Percentiles rank a stretch among this genome's conserved stretches.
phyloP scores from a whole-genome alignment of 2,113 vertebrate species.

The Petrocephalus microphthalmus region DNA sequence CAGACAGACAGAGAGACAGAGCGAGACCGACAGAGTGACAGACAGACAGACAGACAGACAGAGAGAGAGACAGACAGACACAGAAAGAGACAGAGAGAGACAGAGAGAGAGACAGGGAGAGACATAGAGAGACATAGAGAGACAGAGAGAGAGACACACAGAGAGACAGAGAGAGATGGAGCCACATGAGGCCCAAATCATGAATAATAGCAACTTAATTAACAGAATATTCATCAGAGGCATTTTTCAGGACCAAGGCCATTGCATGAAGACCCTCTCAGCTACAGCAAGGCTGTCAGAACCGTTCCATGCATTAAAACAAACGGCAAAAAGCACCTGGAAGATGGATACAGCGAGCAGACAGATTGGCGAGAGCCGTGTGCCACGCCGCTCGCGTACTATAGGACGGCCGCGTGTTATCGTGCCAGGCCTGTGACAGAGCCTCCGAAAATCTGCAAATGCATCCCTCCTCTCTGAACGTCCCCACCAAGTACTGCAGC shows the following conservation, averaged over 20 bases:
- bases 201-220: neutral
- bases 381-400: neutral
- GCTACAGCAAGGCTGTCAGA: neutral
- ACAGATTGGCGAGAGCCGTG: neutral
- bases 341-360: neutral
- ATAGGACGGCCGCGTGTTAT: neutral
- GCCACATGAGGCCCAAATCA: neutral
- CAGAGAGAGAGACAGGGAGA: neutral
- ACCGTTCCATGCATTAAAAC: neutral
- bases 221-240: conserved; percentile 11
- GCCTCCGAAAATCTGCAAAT: neutral
- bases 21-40: too few relatives aligned
- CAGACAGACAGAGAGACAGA: too few relatives aligned
- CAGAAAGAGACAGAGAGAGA: neutral
- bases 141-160: neutral
- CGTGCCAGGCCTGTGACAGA: neutral
- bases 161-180: neutral
- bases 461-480: neutral
- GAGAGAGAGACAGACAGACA: too few relatives aligned
- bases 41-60: too few relatives aligned
- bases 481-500: neutral
- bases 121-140: neutral
- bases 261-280: neutral
- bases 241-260: neutral
- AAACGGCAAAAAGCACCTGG: neutral